Percentiles rank a stretch among this genome's conserved stretches.
Conservation (phyloP, 2,888 invertebrate genomes). For the Syrphus vitripennis region DNA sequence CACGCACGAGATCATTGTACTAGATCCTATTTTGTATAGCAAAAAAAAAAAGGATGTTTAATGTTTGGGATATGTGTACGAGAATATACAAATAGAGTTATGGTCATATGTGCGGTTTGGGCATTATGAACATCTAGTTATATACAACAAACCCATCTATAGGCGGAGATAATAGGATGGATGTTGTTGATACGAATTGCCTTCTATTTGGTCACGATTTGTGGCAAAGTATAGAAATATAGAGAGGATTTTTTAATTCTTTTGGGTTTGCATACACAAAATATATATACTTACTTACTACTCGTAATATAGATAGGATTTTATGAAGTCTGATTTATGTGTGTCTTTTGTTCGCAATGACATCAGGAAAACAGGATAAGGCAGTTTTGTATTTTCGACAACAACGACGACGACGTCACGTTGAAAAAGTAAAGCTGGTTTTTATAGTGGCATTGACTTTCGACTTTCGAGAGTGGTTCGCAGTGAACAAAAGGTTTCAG, state of each 20-base stretch:
- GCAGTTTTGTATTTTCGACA: background rate
- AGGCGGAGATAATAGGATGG: conserved; percentile 17
- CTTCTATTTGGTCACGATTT: conserved; percentile 66
- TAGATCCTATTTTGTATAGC: conserved; percentile 65
- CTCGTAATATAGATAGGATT: conserved; percentile 30
- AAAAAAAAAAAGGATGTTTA: conserved; percentile 52
- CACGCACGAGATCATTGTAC: conserved; percentile 66
- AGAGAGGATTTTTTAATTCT: conserved; percentile 38
- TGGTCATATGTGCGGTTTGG: conserved; percentile 63
- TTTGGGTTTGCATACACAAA: conserved; percentile 28
- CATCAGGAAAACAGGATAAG: background rate
- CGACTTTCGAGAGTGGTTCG: background rate
- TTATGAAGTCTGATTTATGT: conserved; percentile 47
- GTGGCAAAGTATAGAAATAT: background rate
- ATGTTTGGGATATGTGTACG: conserved; percentile 23
- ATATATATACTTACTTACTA: too few relatives aligned
- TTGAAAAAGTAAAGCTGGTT: background rate
- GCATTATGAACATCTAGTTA: conserved; percentile 4
- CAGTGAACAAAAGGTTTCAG: background rate
- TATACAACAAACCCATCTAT: background rate
- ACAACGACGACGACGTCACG: background rate
- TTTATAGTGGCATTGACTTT: background rate
- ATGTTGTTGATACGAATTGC: conserved; percentile 44
- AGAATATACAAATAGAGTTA: conserved; percentile 5
- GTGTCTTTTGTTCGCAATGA: conserved; percentile 10